Conservation (phyloP, 2,888 invertebrate genomes). For the Epsilonema sp. region DNA sequence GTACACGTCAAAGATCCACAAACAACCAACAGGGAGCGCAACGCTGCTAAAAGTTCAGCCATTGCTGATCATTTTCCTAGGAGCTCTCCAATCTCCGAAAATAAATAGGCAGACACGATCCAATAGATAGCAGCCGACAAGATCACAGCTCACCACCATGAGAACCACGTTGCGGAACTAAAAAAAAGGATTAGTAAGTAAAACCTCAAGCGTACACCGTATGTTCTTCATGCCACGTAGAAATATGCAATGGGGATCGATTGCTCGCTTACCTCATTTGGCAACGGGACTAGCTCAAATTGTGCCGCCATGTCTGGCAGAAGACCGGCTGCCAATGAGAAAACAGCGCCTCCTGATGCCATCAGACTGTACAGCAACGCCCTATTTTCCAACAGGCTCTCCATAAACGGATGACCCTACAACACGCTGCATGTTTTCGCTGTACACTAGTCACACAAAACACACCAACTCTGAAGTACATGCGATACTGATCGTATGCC, state of each 20-base stretch:
- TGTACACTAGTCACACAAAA: no score
- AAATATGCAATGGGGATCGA: neutral
- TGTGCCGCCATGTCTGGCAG: constrained; percentile 63
- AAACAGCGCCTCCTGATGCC: constrained; percentile 56
- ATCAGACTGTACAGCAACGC: constrained; percentile 73
- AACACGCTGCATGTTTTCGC: constrained; percentile 16
- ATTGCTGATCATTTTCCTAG: no score
- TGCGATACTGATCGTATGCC: neutral
- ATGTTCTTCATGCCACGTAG: neutral
- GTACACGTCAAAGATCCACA: no score
- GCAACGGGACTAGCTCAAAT: constrained; percentile 88
- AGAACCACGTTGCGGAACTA: constrained; percentile 76
- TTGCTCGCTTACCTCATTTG: constrained; percentile 61
- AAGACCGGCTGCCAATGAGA: constrained; percentile 48
- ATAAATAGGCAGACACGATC: constrained; percentile 37
- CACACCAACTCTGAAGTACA: no score
- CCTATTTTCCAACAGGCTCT: constrained; percentile 73
- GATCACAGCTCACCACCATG: constrained; percentile 59
- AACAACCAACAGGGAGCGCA: no score
- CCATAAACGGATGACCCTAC: constrained; percentile 97
- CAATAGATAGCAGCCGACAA: constrained; percentile 58
- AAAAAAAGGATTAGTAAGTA: constrained; percentile 33
- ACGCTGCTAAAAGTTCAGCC: no score
- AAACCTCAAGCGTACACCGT: neutral
- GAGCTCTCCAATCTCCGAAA: constrained; percentile 19